Base-by-base conservation (phyloP, 2,113 vertebrate genomes). In the Falcunculus frontatus region DNA sequence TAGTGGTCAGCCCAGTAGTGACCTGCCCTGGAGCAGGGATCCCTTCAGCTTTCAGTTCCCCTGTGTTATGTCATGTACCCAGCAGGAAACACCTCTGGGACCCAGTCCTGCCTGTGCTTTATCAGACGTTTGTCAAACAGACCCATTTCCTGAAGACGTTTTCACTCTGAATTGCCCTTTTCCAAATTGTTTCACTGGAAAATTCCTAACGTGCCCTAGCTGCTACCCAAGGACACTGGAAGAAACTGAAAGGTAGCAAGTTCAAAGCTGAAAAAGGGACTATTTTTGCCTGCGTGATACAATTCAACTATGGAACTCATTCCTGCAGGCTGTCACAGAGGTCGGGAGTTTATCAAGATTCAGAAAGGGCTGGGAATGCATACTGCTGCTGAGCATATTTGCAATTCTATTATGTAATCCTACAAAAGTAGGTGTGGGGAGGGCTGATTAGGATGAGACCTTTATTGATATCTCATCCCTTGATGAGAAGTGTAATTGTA, bases 231-330 rank as follows among this genome's bases (percentile, higher is more conserved):
- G 60, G 64, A 88, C 32, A 23, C 19, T 41, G 47, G 42, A 92
- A 80, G 65, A 90, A 93, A 72, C 60, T n/a, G 26, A 94, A 90
- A 93, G 63, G 72, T 81, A 67, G 70, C 67, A 91, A 94, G 88
- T 78, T 90, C 83, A 92, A 90, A 93, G 78, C 47, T 81, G 64
- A 75, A 67, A 80, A 70, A 46, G 29, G 76, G 70, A 70, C n/a
- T 70, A 0, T 44, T 95, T 92, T 77, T 1, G 1, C 30, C 39
- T 57, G 46, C 0, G 0, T 78, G 60, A 49, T 52, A 52, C 44
- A 84, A 79, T 47, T 81, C 49, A 89, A 4, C 25, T 57, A 19
- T 25, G 44, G 63, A 77, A 64, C 42, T 56, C 25, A 32, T 85
- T 84, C 33, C 60, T 56, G 27, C 33, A 70, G 67, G 44, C 37